A percentile compares a stretch with the other conserved stretches of the same genome.
Conservation (phyloP, 2,113 vertebrate species). For the Probosciger aterrimus region DNA sequence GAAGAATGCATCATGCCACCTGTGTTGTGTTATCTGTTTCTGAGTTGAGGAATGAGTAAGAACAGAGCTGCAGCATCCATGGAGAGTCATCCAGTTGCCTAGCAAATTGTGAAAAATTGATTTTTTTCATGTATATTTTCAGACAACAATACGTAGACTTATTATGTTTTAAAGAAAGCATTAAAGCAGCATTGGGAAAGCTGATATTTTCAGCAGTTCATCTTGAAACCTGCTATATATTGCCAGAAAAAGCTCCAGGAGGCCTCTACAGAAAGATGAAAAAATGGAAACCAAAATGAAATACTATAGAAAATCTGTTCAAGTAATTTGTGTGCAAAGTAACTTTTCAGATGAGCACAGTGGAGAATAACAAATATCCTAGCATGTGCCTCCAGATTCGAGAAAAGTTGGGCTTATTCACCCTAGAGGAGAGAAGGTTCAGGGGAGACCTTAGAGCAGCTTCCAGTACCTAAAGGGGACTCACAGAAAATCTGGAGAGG, state of each 20-base stretch:
- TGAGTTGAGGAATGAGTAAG: background rate
- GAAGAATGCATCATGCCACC: background rate
- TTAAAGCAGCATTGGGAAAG: background rate
- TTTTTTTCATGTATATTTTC: background rate
- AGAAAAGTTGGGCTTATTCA: background rate
- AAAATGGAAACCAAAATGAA: background rate
- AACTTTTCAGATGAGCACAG: background rate
- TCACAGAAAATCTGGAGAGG: background rate
- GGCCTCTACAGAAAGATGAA: background rate
- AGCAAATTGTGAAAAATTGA: background rate
- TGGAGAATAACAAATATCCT: background rate
- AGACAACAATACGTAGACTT: background rate
- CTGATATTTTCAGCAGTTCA: background rate
- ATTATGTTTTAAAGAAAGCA: background rate
- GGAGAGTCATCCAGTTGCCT: background rate
- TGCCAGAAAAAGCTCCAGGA: background rate
- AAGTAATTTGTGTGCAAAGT: background rate
- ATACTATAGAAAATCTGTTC: background rate
- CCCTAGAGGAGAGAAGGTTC: background rate
- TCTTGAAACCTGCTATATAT: background rate
- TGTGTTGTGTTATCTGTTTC: background rate
- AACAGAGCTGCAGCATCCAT: background rate
- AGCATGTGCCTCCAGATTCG: background rate
- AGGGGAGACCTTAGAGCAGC: background rate
- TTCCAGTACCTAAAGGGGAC: background rate